Percentiles rank a stretch among this genome's conserved stretches.
phyloP scores from a whole-genome alignment of 2,888 invertebrate genomes.

The Nomada lathburiana region DNA sequence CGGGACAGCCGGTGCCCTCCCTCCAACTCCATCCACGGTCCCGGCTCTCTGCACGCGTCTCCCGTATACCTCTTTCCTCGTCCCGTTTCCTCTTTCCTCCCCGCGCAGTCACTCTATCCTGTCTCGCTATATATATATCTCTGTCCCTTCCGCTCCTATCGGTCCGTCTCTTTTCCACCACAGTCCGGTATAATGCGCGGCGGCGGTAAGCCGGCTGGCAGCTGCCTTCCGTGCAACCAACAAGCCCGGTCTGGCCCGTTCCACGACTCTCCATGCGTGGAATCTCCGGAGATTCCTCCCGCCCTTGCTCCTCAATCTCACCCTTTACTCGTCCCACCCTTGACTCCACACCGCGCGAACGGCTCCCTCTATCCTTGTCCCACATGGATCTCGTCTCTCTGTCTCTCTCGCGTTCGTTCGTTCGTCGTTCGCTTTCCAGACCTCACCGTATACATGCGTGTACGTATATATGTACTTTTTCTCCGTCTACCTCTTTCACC shows the following conservation, averaged over 20 bases:
- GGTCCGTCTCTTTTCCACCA: slow-evolving; percentile 27
- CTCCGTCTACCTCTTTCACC: neutral
- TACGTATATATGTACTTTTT: neutral
- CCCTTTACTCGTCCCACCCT: slow-evolving; percentile 59
- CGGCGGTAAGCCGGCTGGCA: slow-evolving; percentile 82
- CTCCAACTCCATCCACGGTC: slow-evolving; percentile 38
- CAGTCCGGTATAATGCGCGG: slow-evolving; percentile 69
- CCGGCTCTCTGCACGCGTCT: slow-evolving; percentile 67
- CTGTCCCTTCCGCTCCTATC: slow-evolving; percentile 33
- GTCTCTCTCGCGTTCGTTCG: slow-evolving; percentile 22
- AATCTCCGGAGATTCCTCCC: slow-evolving; percentile 79
- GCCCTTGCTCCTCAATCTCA: slow-evolving; percentile 68
- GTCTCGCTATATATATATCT: slow-evolving; percentile 17
- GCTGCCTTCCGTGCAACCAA: slow-evolving; percentile 83
- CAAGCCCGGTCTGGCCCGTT: slow-evolving; percentile 77
- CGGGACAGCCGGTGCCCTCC: slow-evolving; percentile 70
- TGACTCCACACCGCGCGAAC: slow-evolving; percentile 55
- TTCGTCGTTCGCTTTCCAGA: slow-evolving; percentile 5
- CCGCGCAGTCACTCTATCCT: slow-evolving; percentile 35
- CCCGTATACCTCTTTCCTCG: slow-evolving; percentile 52
- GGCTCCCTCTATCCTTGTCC: slow-evolving; percentile 53
- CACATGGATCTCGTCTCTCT: slow-evolving; percentile 30
- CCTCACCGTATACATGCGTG: slow-evolving; percentile 21
- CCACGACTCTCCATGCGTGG: slow-evolving; percentile 80
- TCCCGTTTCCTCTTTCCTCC: slow-evolving; percentile 42